A percentile compares a stretch with the other conserved stretches of the same genome.
Conservation (phyloP, 2,888 invertebrate genomes). For the Tethea ocularis region DNA sequence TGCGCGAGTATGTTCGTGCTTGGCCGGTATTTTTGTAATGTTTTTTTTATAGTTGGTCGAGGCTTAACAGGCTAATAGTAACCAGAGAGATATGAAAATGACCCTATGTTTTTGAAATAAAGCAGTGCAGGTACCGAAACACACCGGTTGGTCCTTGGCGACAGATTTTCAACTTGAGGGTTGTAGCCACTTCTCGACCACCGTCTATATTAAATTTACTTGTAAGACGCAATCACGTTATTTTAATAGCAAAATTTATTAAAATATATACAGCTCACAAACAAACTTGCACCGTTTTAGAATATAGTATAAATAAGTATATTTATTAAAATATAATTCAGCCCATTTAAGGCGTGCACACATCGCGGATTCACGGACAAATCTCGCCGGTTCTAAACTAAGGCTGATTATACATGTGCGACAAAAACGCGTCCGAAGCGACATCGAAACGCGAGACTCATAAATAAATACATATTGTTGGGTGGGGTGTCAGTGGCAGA, state of each 20-base stretch:
- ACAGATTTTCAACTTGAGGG: too few species aligned
- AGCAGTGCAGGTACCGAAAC: too few species aligned
- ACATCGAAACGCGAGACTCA: constrained; percentile 73
- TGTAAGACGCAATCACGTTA: too few species aligned
- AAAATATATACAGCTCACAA: not conserved
- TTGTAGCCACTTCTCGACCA: too few species aligned
- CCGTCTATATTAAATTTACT: too few species aligned
- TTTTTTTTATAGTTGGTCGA: too few species aligned
- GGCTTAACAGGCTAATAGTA: too few species aligned
- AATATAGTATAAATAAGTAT: constrained; percentile 2
- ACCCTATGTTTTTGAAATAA: too few species aligned
- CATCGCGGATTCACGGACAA: constrained; percentile 53
- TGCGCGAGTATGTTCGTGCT: too few species aligned
- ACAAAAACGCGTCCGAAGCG: constrained; percentile 73
- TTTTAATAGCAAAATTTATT: not conserved
- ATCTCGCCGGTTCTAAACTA: constrained; percentile 44
- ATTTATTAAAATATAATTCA: constrained; percentile 5
- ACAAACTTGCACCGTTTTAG: not conserved
- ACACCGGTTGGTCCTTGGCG: too few species aligned
- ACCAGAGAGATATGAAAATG: too few species aligned
- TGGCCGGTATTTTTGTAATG: too few species aligned
- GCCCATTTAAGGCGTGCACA: constrained; percentile 24
- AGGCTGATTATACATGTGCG: constrained; percentile 55
- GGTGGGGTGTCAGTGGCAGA: constrained; percentile 34
- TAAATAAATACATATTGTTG: constrained; percentile 74